Conservation (phyloP, 2,797 vertebrate genomes). For the Threskiornis aethiopicus region DNA sequence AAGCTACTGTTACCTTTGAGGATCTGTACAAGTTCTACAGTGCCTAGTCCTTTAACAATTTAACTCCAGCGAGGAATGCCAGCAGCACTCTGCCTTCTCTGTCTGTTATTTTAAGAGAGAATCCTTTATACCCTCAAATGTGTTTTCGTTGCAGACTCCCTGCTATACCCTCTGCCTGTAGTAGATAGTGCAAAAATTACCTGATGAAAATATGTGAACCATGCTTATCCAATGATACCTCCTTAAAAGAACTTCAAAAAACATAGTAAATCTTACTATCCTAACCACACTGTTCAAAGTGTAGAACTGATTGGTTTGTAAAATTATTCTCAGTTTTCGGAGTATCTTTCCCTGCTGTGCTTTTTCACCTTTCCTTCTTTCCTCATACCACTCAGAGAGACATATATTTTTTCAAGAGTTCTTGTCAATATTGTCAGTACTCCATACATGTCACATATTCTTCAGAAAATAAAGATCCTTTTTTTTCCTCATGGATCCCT, state of each 20-base stretch:
- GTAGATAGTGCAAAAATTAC: neutral
- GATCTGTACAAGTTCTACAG: neutral
- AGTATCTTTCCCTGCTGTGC: neutral
- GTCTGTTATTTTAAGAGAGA: neutral
- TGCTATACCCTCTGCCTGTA: neutral
- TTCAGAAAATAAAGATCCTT: neutral
- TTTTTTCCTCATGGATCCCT: neutral
- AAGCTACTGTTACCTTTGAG: neutral
- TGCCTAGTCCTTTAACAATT: neutral
- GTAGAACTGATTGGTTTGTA: neutral
- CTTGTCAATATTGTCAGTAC: neutral
- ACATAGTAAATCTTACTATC: neutral
- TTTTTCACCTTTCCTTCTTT: neutral
- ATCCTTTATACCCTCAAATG: neutral
- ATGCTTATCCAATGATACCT: neutral
- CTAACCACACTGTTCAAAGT: neutral
- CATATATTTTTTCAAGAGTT: neutral
- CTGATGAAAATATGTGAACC: neutral
- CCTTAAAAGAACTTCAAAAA: neutral
- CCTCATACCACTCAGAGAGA: rapidly evolving
- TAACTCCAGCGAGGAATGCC: neutral
- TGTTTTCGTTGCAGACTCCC: neutral
- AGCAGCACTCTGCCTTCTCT: neutral
- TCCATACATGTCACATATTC: neutral
- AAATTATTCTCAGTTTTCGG: neutral